Base-by-base conservation (phyloP, 2,797 vertebrate genomes). In the Hephaestus fuliginosus region DNA sequence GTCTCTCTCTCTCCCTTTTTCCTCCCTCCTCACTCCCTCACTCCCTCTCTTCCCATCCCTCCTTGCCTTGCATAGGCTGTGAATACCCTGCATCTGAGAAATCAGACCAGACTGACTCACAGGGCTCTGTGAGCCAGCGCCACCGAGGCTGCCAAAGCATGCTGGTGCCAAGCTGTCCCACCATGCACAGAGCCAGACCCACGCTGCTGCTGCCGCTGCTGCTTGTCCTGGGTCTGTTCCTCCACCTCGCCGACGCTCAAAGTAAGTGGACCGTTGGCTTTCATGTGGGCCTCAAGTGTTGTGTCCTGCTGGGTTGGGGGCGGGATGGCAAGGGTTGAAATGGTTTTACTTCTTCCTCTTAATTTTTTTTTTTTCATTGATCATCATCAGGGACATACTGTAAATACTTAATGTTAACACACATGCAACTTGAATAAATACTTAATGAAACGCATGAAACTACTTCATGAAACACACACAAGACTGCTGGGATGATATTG, bases 161-260 rank as follows among this genome's bases (percentile, higher is more conserved):
- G 96, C 96, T 95, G 95, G 96, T 96, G 96, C 96, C 96, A 96
- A 96, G 94, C 95, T 96, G 95, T 97, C 93, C 88, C 96, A 97
- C 95, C 96, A 97, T 97, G 97, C 95, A 92, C 87, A 49, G 94
- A 93, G 95, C 95, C 96, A 96, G 96, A 94, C 95, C 94, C 86
- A 43, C 95, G 94, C 94, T 96, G 96, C 96, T 97, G 90, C 91
- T 89, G 91, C 91, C 95, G 94, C 95, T 97, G 91, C 90, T 93
- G 91, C 90, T 93, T 86, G 90, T 97, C 92, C 96, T 97, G 83
- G 94, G 95, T 92, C 94, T 94, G 93, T 88, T 97, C 91, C 91
- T 97, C 70, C 95, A 97, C 92, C 94, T 86, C 83, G 93, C 96
- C 83, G 94, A 96, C 91, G 96, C 97, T 89, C 97, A 98, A 96